A percentile compares a stretch with the other conserved stretches of the same genome.
These are phyloP conservation scores for Mellivora capensis DNA, from an alignment of 2,113 vertebrate species.

Conservation along the genomic window DNA sequence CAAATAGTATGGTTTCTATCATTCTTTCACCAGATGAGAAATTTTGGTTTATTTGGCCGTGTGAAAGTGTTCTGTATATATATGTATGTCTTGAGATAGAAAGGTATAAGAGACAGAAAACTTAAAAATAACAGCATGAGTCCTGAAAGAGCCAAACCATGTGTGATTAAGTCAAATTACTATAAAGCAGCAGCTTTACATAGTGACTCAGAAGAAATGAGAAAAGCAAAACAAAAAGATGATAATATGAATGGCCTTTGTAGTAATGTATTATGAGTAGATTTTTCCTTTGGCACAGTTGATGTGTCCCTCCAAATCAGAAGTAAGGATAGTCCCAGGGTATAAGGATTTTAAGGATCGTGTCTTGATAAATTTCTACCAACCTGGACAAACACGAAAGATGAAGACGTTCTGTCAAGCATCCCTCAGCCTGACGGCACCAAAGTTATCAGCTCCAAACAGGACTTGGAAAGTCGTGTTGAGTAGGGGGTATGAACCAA, in stretches of 20 bases:
- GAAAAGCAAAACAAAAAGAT: not conserved
- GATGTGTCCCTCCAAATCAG: not conserved
- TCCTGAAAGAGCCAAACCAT: not conserved
- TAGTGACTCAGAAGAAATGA: not conserved
- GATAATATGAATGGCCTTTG: not conserved
- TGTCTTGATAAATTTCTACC: not conserved
- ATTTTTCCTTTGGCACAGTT: not conserved
- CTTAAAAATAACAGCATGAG: not conserved
- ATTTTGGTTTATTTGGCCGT: not conserved
- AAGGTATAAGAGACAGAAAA: conserved; percentile 17
- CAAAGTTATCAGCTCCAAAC: not conserved
- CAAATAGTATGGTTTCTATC: not conserved
- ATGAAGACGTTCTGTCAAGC: not conserved
- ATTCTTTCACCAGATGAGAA: not conserved
- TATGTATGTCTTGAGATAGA: not conserved
- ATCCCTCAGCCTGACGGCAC: too few relatives aligned
- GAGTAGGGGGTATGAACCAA: not conserved
- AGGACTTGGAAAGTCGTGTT: not conserved
- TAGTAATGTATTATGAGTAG: not conserved
- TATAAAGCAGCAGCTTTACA: not conserved
- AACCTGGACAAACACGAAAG: not conserved
- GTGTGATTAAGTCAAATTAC: not conserved
- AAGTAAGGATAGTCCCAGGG: not conserved
- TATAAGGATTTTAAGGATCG: not conserved
- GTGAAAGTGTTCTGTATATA: not conserved